A percentile compares a stretch with the other conserved stretches of the same genome.
phyloP scores from a whole-genome alignment of 2,888 invertebrate species.

The Orthonychiurus folsomi region DNA sequence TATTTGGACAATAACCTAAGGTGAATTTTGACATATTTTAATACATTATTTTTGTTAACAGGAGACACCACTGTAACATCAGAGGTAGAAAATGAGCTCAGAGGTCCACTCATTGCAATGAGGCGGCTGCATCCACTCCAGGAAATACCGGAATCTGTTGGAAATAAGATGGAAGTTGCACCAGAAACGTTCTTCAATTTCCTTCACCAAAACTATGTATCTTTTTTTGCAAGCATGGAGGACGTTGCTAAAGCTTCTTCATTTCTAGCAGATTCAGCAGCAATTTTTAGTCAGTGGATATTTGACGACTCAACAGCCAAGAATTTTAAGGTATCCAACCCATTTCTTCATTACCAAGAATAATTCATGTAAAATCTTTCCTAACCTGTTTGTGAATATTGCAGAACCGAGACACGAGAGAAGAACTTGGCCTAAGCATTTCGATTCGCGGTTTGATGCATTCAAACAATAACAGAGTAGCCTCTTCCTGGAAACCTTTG shows the following conservation, averaged over 20 bases:
- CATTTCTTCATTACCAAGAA: background rate
- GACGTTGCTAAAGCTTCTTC: conserved; percentile 55
- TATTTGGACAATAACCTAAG: background rate
- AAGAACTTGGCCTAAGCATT: conserved; percentile 28
- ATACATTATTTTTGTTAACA: conserved; percentile 9
- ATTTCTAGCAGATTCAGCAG: conserved; percentile 61
- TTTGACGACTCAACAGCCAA: conserved; percentile 21
- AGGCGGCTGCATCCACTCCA: conserved; percentile 24
- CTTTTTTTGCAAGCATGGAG: conserved; percentile 60
- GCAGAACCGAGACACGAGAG: conserved; percentile 25
- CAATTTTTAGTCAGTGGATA: conserved; percentile 44
- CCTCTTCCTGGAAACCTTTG: conserved; percentile 24
- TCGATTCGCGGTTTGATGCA: conserved; percentile 33
- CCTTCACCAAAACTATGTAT: conserved; percentile 49
- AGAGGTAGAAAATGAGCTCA: conserved; percentile 14
- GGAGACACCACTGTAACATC: conserved; percentile 19
- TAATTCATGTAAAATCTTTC: background rate
- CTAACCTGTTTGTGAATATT: conserved; percentile 7
- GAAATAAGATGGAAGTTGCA: conserved; percentile 44
- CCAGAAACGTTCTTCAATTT: conserved; percentile 45
- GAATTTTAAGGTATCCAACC: conserved; percentile 17
- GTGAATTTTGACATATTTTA: too few species aligned
- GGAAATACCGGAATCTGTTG: conserved; percentile 41
- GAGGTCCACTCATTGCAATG: conserved; percentile 8
- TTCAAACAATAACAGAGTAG: conserved; percentile 20